Evolutionary conservation across 92 coral and sea anemone genomes (phyloP).

Genomic region (Phenganax marumi): DNA sequence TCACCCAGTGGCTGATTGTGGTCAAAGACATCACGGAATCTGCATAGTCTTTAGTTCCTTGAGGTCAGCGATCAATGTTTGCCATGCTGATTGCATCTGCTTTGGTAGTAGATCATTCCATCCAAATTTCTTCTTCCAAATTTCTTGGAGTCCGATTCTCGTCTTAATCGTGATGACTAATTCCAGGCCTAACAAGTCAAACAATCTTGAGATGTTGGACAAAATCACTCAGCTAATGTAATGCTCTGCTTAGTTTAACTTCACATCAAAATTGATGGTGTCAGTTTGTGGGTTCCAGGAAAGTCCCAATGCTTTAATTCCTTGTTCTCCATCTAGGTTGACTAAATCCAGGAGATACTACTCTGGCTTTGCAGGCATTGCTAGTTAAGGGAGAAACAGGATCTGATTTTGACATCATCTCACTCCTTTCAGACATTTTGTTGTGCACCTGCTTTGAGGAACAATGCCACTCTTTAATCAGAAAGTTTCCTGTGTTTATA

Average conservation of each 20-base stretch:
- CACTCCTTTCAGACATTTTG: too few species aligned
- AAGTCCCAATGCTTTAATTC: not conserved
- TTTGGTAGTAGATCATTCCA: slow-evolving; percentile 4
- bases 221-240: not conserved
- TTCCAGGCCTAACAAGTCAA: not conserved
- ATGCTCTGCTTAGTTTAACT: not conserved
- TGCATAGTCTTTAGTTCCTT: not conserved
- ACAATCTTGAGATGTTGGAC: not conserved
- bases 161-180: not conserved
- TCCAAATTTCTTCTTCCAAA: slow-evolving; percentile 1
- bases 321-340: not conserved
- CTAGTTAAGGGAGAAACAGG: too few species aligned
- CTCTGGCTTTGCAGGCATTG: too few species aligned
- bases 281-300: slow-evolving; percentile 1
- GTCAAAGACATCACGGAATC: slow-evolving; percentile 9
- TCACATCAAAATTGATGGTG: too few species aligned
- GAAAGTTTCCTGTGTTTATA: too few species aligned
- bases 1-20: not conserved
- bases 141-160: slow-evolving; percentile 7
- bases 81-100: not conserved
- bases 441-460: too few species aligned
- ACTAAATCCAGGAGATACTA: too few species aligned
- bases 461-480: too few species aligned
- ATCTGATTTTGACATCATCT: too few species aligned
- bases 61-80: not conserved